Percentiles rank a stretch among this genome's conserved stretches.
phyloP scores from a whole-genome alignment of 1,140 invertebrate species.

The Calliphora vicina region DNA sequence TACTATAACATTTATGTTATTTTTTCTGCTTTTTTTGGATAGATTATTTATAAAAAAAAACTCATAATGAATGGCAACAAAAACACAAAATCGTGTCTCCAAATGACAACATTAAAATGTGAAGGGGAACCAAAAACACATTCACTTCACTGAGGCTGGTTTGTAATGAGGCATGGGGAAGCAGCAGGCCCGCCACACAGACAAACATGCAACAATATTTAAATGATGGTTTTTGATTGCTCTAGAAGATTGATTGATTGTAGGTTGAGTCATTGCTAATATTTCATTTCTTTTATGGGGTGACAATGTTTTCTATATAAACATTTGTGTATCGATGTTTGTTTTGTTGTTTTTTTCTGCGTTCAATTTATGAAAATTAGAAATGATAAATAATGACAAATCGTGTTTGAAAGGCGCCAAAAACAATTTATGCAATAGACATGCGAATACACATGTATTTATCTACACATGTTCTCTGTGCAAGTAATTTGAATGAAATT shows the following conservation, averaged over 20 bases:
- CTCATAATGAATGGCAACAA: neutral
- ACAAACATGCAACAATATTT: neutral
- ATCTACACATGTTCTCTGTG: neutral
- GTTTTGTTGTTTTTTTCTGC: neutral
- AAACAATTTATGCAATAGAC: neutral
- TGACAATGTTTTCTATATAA: slow-evolving; percentile 2
- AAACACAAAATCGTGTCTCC: neutral
- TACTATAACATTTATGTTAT: neutral
- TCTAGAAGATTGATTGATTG: slow-evolving; percentile 31
- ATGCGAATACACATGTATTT: neutral
- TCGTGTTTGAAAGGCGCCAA: slow-evolving; percentile 13
- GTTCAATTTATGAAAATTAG: slow-evolving; percentile 28
- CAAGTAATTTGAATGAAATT: neutral
- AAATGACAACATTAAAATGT: neutral
- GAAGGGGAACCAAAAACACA: neutral
- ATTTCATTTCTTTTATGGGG: slow-evolving; percentile 23
- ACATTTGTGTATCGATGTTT: neutral
- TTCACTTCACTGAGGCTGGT: neutral
- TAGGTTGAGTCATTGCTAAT: slow-evolving; percentile 32
- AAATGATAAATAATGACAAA: slow-evolving; percentile 35
- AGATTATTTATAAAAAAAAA: neutral
- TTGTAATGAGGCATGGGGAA: neutral
- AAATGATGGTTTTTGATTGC: neutral
- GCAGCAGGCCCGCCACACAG: neutral
- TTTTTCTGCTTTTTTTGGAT: no score